Evolutionary conservation across 2,888 invertebrate genomes (phyloP).

Genomic region (Tortricodes alternella): DNA sequence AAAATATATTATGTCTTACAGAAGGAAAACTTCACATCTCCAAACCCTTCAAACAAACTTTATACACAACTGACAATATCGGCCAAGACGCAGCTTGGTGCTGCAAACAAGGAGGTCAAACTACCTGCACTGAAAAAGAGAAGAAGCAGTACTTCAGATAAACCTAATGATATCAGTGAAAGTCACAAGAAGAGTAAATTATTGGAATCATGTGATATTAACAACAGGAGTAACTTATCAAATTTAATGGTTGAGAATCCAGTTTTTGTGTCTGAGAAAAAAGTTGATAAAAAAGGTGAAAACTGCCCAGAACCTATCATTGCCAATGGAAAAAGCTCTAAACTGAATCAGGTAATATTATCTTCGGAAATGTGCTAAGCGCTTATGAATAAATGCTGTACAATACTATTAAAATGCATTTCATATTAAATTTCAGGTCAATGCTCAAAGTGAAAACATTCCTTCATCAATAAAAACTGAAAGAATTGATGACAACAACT

Average conservation of each 20-base stretch:
- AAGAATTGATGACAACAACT: slow-evolving; percentile 60
- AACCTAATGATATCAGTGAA: slow-evolving; percentile 69
- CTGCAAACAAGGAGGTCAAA: slow-evolving; percentile 65
- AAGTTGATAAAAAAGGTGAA: slow-evolving; percentile 66
- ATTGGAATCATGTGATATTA: slow-evolving; percentile 68
- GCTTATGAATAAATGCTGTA: background rate
- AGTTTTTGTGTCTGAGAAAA: slow-evolving; percentile 56
- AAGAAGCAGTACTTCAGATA: slow-evolving; percentile 75
- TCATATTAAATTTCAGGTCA: slow-evolving; percentile 44
- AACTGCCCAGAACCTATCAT: slow-evolving; percentile 51
- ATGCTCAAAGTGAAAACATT: slow-evolving; percentile 59
- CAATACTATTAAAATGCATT: background rate
- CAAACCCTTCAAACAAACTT: slow-evolving; percentile 70
- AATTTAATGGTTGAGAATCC: slow-evolving; percentile 55
- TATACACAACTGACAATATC: slow-evolving; percentile 77
- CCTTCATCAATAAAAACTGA: slow-evolving; percentile 71
- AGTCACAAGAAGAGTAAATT: slow-evolving; percentile 65
- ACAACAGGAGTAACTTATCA: slow-evolving; percentile 60
- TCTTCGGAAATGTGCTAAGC: background rate
- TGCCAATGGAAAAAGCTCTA: slow-evolving; percentile 66
- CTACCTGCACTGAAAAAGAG: slow-evolving; percentile 71
- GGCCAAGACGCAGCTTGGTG: slow-evolving; percentile 59
- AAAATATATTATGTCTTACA: slow-evolving; percentile 45
- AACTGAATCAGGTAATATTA: slow-evolving; percentile 52
- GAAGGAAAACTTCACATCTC: slow-evolving; percentile 70